phyloP scores from a whole-genome alignment of 2,888 invertebrate genomes.

The Drosophila parthenogenetica region DNA sequence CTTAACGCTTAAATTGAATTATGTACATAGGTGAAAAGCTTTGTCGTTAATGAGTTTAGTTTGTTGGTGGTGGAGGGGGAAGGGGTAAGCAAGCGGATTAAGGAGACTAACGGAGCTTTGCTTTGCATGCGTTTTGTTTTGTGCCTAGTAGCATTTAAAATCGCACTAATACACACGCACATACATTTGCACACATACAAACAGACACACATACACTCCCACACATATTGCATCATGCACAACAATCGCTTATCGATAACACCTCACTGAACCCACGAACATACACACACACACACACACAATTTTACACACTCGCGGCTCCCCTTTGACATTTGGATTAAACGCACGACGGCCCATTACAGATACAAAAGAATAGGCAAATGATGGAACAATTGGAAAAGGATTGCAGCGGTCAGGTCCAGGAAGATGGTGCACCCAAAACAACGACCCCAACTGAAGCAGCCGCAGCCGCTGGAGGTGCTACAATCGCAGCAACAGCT shows the following conservation, averaged over 20 bases:
- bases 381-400: conserved; percentile 87
- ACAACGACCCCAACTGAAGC: conserved; percentile 87
- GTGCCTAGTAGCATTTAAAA: neutral
- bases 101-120: neutral
- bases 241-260: conserved; percentile 1
- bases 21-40: neutral
- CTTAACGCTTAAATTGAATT: neutral
- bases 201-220: neutral
- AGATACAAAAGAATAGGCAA: conserved; percentile 98
- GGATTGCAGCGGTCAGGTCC: conserved; percentile 52
- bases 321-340: conserved; percentile 70
- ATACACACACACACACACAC: conserved; percentile 11
- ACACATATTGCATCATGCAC: neutral
- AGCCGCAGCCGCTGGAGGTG: conserved; percentile 85
- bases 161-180: neutral
- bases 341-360: conserved; percentile 65
- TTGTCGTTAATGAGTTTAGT: neutral
- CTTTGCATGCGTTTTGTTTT: conserved; percentile 27
- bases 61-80: neutral
- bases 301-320: neutral
- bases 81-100: neutral
- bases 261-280: conserved; percentile 20
- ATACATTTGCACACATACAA: neutral
- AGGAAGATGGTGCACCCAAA: conserved; percentile 63
- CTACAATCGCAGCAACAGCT: neutral